Percentiles rank a stretch among this genome's conserved stretches.
Conservation (phyloP, 2,797 vertebrate genomes). For the Brotula barbata region DNA sequence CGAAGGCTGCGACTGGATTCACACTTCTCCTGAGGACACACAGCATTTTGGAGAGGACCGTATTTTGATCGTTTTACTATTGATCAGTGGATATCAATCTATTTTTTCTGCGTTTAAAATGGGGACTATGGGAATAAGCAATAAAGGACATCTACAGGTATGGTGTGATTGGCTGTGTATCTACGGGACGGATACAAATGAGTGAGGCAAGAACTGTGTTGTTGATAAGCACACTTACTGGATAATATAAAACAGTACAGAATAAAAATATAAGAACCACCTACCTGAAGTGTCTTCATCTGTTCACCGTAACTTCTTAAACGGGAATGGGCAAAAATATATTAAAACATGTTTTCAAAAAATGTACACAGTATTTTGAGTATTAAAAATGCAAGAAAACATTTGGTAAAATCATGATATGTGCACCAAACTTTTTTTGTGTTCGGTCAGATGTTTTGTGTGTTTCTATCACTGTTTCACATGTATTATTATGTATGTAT, state of each 20-base stretch:
- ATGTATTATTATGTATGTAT: too few species aligned
- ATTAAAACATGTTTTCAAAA: too few species aligned
- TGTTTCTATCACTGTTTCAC: too few species aligned
- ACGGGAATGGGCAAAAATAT: too few species aligned
- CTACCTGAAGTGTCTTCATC: constrained; percentile 40
- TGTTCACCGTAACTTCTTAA: too few species aligned
- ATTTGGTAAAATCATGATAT: too few species aligned
- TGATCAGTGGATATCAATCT: constrained; percentile 71
- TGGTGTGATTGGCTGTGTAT: constrained; percentile 61
- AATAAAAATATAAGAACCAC: constrained; percentile 77
- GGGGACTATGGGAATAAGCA: constrained; percentile 68
- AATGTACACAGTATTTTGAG: too few species aligned
- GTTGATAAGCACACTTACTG: constrained; percentile 82
- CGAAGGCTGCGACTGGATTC: constrained; percentile 58
- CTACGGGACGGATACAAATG: constrained; percentile 53
- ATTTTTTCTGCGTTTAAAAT: constrained; percentile 72
- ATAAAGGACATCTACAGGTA: constrained; percentile 76
- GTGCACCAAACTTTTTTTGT: too few species aligned
- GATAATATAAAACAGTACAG: constrained; percentile 79
- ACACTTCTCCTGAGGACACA: constrained; percentile 59
- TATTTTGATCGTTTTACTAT: constrained; percentile 74
- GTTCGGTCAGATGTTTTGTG: too few species aligned
- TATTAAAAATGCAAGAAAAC: too few species aligned
- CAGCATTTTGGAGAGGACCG: constrained; percentile 60
- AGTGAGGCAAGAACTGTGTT: constrained; percentile 57